Evolutionary conservation across 2,888 invertebrate species (phyloP), one percentile per base, ranked within the genome.

Genomic region (Microplitis deprimator): DNA sequence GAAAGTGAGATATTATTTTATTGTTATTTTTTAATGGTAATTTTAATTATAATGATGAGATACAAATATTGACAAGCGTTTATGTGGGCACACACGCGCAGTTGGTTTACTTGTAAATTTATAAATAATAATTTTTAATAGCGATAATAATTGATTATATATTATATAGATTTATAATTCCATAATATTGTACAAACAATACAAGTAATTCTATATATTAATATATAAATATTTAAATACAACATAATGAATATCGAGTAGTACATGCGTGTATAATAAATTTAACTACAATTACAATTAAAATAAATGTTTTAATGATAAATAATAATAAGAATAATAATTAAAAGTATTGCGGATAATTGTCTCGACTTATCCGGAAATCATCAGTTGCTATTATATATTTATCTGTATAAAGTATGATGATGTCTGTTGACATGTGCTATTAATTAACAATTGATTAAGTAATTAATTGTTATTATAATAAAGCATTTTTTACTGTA

Each of bases 151-250:
- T 40, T 40, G 16, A 39, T 62, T 17, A 71, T 39, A 7, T 39
- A 62, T 71, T 39, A 65, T 39, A 39, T 40, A 29, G 65, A 40
- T 39, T 76, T 10, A 61, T 71, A 70, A 76, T 76, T 76, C 73
- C 73, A 77, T 50, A 62, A 77, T 77, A 41, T 73, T 73, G 77
- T 77, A 77, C 77, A 73, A 72, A 73, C 61, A 75, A 61, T 16
- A 61, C 40, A 41, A 60, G 41, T 16, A 29, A 29, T 29, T 29
- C 29, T 29, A 29, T 29, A 41, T 64, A 59, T 62, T 60, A 65
- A 50, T 29, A 68, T 68, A 67, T 40, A 41, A 60, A 16, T 69
- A 69, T 39, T 64, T 59, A 64, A 59, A 64, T 75, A n/a, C 41
- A 68, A 40, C 8, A 75, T 61, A 13, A 62, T 68, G 41, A 50